Percentiles rank a stretch among this genome's conserved stretches.
Evolutionary conservation across 2,888 invertebrate genomes (phyloP).

Genomic region (Lobophora halterata): DNA sequence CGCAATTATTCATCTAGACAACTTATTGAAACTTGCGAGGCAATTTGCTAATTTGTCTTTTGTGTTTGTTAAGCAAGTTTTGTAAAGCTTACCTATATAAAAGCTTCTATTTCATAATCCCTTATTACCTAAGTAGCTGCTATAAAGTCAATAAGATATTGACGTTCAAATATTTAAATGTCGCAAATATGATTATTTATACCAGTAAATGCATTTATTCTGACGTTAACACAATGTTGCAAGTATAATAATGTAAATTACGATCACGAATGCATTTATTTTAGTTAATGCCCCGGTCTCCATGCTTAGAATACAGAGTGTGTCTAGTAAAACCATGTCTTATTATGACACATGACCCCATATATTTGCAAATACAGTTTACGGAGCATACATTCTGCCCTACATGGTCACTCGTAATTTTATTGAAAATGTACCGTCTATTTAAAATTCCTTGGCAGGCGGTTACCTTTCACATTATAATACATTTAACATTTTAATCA

Average conservation of each 20-base stretch:
- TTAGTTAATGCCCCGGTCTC: too few species aligned
- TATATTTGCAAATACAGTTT: conserved; percentile 8
- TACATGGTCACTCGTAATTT: conserved; percentile 16
- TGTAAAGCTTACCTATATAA: conserved; percentile 4
- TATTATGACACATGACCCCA: conserved; percentile 14
- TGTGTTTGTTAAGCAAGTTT: conserved; percentile 1
- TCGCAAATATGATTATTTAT: too few species aligned
- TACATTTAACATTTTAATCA: conserved; percentile 30
- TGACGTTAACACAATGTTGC: too few species aligned
- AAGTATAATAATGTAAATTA: too few species aligned
- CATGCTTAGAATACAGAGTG: too few species aligned
- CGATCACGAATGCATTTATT: too few species aligned
- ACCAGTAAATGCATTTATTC: too few species aligned
- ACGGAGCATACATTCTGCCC: conserved; percentile 1
- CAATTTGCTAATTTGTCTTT: conserved; percentile 2
- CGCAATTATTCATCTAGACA: conserved; percentile 21
- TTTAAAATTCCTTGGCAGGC: conserved; percentile 26
- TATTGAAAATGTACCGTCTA: conserved; percentile 24
- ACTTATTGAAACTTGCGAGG: conserved; percentile 8
- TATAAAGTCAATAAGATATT: conserved; percentile 6
- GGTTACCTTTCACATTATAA: conserved; percentile 22
- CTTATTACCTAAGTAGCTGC: conserved; percentile 4
- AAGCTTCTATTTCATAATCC: conserved; percentile 1
- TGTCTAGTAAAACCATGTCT: conserved; percentile 1
- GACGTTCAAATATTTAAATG: too few species aligned